Evolutionary conservation across 2,797 vertebrate genomes (phyloP).

Genomic region (Selene dorsalis): DNA sequence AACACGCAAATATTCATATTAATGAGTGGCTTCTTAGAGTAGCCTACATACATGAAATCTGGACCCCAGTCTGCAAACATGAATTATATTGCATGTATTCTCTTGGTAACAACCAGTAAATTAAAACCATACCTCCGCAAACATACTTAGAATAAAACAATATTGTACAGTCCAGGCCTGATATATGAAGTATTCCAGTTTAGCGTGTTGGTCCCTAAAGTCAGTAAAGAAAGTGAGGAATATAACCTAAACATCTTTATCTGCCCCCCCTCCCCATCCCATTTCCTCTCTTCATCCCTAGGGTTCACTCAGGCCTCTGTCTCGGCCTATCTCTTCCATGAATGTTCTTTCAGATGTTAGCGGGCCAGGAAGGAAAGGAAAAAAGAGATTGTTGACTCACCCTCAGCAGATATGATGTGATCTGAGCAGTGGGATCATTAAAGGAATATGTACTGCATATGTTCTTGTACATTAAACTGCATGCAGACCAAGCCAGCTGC

Average conservation of each 20-base stretch:
- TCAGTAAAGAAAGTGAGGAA: conserved; percentile 34
- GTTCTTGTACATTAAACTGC: conserved; percentile 22
- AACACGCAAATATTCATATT: conserved; percentile 6
- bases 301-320: conserved; percentile 51
- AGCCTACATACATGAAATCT: not conserved
- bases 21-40: not conserved
- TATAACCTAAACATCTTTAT: conserved; percentile 60
- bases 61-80: conserved; percentile 12
- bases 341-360: conserved; percentile 58
- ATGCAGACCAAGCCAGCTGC: not conserved
- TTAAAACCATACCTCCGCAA: not conserved
- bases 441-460: conserved; percentile 24
- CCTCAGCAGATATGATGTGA: conserved; percentile 56
- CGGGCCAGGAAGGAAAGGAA: conserved; percentile 76
- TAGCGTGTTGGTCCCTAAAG: conserved; percentile 5
- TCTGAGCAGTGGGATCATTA: conserved; percentile 32
- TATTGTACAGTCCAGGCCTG: conserved; percentile 7
- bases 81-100: conserved; percentile 11
- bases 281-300: conserved; percentile 70
- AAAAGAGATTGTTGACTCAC: conserved; percentile 58
- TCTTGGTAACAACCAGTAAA: conserved; percentile 8
- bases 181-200: not conserved
- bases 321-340: conserved; percentile 52
- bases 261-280: conserved; percentile 50
- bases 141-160: conserved; percentile 9